Evolutionary conservation across 1,140 invertebrate species (phyloP), one percentile per base, ranked within the genome.

Genomic region (Coenobita brevimanus): DNA sequence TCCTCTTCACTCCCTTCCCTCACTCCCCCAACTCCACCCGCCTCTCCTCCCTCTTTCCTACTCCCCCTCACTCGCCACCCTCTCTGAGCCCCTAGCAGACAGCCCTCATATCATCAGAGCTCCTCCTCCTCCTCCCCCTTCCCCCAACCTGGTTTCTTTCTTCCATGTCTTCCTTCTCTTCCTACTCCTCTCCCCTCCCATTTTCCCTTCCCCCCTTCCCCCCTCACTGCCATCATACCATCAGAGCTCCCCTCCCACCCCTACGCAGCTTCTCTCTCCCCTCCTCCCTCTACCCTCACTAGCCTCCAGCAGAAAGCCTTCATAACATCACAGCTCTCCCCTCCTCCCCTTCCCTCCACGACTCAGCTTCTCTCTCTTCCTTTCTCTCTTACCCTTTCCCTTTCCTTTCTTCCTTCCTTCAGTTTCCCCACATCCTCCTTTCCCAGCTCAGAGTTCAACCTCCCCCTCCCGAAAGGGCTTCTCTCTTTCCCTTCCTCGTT

Each of bases 171-270:
- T n/a, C n/a, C n/a, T 38, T n/a, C 67, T 71, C 41, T 38, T 38
- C 36, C 33, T 71, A 27, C 36, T 71, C 67, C 67, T 38, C 24
- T 38, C 24, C 67, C 67, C 17, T 38, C 67, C n/a, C 36, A 17
- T 21, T 38, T 21, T 64, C 67, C 67, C 41, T 38, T n/a, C 54
- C 27, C 69, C 69, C 6, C 2, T 36, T 17, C 4, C 21, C 69
- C 69, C 33, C 69, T 73, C 69, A 36, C 69, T n/a, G 21, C 73
- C 67, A 15, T 1, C 24, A 73, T 21, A 73, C 69, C 33, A 73
- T 33, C 30, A 21, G 41, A 27, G n/a, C n/a, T n/a, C 24, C 27
- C 69, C 8, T 73, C n/a, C n/a, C 69, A 73, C 54, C 62, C 15
- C 13, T 43, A 43, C 73, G 24, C 46, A 43, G 43, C 24, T 27